A percentile compares a stretch with the other conserved stretches of the same genome.
phyloP scores from a whole-genome alignment of 1,140 invertebrate species.

The Diachasmimorpha longicaudata region DNA sequence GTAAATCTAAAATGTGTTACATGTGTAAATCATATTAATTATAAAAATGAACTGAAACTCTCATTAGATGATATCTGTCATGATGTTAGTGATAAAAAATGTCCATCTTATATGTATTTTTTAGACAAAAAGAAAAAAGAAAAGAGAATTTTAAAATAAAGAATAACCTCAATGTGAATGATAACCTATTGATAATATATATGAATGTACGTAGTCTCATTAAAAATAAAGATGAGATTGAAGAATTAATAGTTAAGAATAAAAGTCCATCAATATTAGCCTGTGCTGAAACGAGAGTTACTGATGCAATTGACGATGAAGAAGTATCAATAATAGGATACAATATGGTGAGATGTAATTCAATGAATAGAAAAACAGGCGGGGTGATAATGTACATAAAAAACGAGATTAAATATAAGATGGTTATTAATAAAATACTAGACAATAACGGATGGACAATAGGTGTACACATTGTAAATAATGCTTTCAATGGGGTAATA shows the following conservation, averaged over 20 bases:
- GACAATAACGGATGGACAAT: no score
- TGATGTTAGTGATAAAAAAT: background rate
- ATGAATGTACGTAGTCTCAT: background rate
- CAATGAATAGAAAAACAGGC: slow-evolving; percentile 3
- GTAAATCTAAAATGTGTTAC: background rate
- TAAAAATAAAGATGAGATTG: slow-evolving; percentile 9
- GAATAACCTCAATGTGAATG: background rate
- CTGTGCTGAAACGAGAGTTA: slow-evolving; percentile 9
- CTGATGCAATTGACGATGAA: slow-evolving; percentile 1
- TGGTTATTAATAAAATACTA: no score
- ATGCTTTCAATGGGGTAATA: no score
- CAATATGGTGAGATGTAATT: background rate
- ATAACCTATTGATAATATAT: background rate
- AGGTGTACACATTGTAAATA: background rate
- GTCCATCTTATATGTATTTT: background rate
- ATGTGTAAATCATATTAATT: background rate
- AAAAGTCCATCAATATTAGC: no score
- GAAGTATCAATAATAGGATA: background rate
- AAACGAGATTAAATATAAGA: slow-evolving; percentile 9
- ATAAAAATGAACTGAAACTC: background rate
- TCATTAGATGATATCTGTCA: background rate
- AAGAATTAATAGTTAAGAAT: background rate
- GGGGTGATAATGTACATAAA: slow-evolving; percentile 20
- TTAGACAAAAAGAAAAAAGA: background rate
- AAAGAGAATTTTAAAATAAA: background rate